These are phyloP conservation scores for Thereva nobilitata DNA, from an alignment of 2,888 invertebrate species.

Conservation along the genomic window DNA sequence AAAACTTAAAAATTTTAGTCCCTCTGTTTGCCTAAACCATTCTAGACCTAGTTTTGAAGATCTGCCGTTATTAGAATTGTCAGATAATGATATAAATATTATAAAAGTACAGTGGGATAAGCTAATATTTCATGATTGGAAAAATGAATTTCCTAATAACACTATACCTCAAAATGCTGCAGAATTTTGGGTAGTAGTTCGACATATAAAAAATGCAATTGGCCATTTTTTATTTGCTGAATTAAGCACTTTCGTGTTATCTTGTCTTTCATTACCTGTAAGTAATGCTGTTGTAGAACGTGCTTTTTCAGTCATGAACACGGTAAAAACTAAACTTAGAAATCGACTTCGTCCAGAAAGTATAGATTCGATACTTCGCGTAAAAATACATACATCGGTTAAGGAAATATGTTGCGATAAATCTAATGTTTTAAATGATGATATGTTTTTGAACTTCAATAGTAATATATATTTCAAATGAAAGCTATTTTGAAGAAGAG, in stretches of 20 bases:
- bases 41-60: background rate
- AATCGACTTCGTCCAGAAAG: slow-evolving; percentile 14
- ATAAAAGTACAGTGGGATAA: background rate
- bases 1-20: background rate
- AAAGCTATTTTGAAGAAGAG: no score
- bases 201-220: background rate
- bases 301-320: slow-evolving; percentile 28
- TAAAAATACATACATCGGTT: background rate
- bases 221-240: background rate
- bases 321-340: slow-evolving; percentile 27
- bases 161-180: background rate
- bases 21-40: background rate
- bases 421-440: no score
- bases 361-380: background rate
- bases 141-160: background rate
- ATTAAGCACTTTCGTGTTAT: background rate
- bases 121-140: background rate
- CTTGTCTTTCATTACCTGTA: slow-evolving; percentile 9
- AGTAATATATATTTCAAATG: no score
- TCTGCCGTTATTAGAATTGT: background rate
- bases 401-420: background rate
- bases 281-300: slow-evolving; percentile 36
- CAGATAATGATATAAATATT: background rate
- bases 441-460: no score
- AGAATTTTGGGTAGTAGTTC: background rate